Base-by-base conservation (phyloP, 1,140 invertebrate species). In the Zaprionus lachaisei region DNA sequence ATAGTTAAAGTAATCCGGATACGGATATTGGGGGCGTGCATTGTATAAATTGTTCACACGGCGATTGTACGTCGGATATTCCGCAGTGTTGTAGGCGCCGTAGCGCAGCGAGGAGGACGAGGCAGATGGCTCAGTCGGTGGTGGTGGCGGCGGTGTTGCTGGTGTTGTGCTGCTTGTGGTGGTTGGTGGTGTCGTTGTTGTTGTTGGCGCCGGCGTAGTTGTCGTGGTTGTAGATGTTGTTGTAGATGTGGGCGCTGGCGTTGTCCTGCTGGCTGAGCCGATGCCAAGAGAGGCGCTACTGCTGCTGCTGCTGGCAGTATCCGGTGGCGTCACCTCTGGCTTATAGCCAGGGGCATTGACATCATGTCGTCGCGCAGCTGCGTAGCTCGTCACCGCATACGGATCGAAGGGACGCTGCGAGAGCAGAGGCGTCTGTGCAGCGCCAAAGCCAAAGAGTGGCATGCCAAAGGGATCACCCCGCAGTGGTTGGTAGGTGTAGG, bases 1-100 rank as follows among this genome's bases (percentile, higher is more conserved):
- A 47, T 92, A 91, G 68, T 90, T 78, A 11, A 86, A 87, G 57
- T 91, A 92, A n/a, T 92, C 91, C 31, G 91, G 91, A 77, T 92
- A 92, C n/a, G 91, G 85, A 73, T 92, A 92, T 41, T 89, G 76
- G 1, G 91, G 87, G 9, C 91, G 77, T 15, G 67, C 77, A 58
- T 82, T 91, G 58, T 92, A 92, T 31, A 86, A 57, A 44, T 87
- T 86, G 57, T 80, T 92, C 17, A 92, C 74, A 6, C 91, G 80
- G 6, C 91, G 80, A 20, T 72, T 92, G 57, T 90, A 92, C 0
- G 87, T 83, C 4, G 91, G 91, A 69, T 90, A 92, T 7, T 91
- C 74, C 4, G 64, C 69, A 22, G 31, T 34, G 9, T 81, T 54
- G 69, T 84, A 54, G 56, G 63, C 26, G 54, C 56, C 67, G 22